These are phyloP conservation scores for Antechinus flavipes DNA, from an alignment of 2,113 vertebrate species.

Conservation along the genomic window DNA sequence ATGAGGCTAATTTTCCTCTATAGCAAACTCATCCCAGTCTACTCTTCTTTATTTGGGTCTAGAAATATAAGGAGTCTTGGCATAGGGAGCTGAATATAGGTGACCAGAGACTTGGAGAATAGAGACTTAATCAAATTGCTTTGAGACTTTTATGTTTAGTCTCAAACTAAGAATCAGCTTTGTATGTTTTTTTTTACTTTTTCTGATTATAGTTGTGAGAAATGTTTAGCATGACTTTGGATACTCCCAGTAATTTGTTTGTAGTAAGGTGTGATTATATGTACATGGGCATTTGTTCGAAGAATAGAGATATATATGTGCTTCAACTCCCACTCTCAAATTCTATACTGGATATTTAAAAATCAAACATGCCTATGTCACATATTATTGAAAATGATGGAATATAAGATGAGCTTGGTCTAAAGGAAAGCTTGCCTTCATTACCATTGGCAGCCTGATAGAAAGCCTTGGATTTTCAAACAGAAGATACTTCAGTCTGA, in stretches of 20 bases:
- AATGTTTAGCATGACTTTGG: not conserved
- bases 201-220: no score
- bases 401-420: not conserved
- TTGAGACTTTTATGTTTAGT: slow-evolving; percentile 2
- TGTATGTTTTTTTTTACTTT: no score
- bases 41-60: not conserved
- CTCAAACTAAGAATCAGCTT: not conserved
- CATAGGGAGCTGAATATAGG: slow-evolving; percentile 19
- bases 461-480: not conserved
- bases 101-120: slow-evolving; percentile 29
- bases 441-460: not conserved
- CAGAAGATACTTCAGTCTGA: not conserved
- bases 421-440: not conserved
- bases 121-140: slow-evolving; percentile 24
- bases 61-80: not conserved
- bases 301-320: fast-evolving
- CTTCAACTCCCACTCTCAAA: no score
- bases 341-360: no score
- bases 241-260: fast-evolving
- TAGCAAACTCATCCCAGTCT: not conserved
- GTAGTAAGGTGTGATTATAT: no score
- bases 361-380: not conserved
- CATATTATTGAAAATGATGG: not conserved
- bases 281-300: fast-evolving
- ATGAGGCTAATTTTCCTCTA: not conserved